Conservation (phyloP, 2,113 vertebrate genomes). For the Corythoichthys intestinalis region DNA sequence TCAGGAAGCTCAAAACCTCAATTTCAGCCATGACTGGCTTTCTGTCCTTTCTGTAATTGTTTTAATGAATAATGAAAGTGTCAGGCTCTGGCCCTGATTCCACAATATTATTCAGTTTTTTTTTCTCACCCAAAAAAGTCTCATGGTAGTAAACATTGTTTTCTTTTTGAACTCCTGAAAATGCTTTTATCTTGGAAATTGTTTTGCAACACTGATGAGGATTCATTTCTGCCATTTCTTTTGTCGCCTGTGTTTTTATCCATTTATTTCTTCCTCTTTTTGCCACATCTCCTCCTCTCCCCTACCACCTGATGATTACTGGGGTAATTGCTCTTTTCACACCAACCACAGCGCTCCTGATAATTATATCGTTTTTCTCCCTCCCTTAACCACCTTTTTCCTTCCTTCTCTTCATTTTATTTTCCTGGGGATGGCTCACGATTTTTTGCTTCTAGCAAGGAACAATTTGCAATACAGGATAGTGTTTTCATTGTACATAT, state of each 20-base stretch:
- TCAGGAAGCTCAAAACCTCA: neutral
- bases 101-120: neutral
- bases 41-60: constrained; percentile 6
- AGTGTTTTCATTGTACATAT: no score
- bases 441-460: constrained; percentile 4
- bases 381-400: constrained; percentile 11
- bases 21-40: constrained; percentile 11
- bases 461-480: no score
- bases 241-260: neutral
- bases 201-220: constrained; percentile 1
- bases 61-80: neutral
- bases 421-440: constrained; percentile 13
- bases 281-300: constrained; percentile 23
- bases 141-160: neutral
- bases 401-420: constrained; percentile 20
- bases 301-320: constrained; percentile 61
- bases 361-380: constrained; percentile 61
- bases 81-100: neutral
- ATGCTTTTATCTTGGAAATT: neutral
- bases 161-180: neutral
- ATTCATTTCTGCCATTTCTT: constrained; percentile 1
- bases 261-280: constrained; percentile 15
- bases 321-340: constrained; percentile 58
- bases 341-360: constrained; percentile 41
- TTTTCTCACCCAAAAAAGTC: no score